phyloP scores from a whole-genome alignment of 1,140 invertebrate species.

The Phymorhynchus buccinoides region DNA sequence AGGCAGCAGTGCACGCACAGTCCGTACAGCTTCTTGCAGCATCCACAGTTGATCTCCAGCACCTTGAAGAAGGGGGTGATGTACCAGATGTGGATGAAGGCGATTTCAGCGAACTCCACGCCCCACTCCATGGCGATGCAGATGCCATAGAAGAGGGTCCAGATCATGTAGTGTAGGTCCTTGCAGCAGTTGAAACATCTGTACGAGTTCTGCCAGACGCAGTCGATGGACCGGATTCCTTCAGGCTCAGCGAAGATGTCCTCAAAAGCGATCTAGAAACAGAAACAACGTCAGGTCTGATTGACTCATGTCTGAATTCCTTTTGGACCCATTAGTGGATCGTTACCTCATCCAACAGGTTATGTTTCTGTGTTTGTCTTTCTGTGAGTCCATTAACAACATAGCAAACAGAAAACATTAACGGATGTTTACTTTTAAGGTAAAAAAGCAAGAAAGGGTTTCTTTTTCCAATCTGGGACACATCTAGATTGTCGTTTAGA shows the following conservation, averaged over 20 bases:
- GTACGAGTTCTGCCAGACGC: constrained; percentile 83
- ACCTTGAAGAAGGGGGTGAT: constrained; percentile 62
- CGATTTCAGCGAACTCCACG: constrained; percentile 82
- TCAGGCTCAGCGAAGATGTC: constrained; percentile 86
- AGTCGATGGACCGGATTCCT: constrained; percentile 81
- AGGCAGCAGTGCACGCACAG: constrained; percentile 74
- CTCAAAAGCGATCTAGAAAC: constrained; percentile 79
- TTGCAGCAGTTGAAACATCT: constrained; percentile 81
- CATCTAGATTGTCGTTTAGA: no score
- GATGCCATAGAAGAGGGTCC: constrained; percentile 79
- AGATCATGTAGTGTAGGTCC: constrained; percentile 82
- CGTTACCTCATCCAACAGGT: no score
- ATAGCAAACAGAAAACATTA: no score
- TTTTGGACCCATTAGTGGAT: no score
- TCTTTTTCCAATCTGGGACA: no score
- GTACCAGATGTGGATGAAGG: constrained; percentile 77
- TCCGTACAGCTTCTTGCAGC: constrained; percentile 77
- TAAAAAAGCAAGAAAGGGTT: no score
- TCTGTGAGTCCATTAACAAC: no score
- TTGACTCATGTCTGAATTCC: no score
- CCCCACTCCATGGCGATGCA: constrained; percentile 78
- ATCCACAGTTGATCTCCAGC: constrained; percentile 78
- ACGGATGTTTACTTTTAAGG: no score
- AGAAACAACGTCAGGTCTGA: no score
- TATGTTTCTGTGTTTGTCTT: no score